These are phyloP conservation scores for Agrochola circellaris DNA, from an alignment of 2,888 invertebrate genomes.

Conservation along the genomic window DNA sequence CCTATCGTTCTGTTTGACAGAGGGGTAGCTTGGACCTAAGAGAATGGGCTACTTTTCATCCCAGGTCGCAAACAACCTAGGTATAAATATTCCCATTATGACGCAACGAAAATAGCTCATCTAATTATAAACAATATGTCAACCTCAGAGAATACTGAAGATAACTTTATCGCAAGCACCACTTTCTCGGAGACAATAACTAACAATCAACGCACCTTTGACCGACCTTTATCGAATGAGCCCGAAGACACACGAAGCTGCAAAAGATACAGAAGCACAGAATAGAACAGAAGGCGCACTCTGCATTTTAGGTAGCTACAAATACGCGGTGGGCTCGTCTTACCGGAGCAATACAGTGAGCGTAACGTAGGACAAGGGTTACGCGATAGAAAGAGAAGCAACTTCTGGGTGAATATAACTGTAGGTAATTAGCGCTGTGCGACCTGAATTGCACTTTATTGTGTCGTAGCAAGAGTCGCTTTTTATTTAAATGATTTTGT, in stretches of 20 bases:
- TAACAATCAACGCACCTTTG: slow-evolving; percentile 58
- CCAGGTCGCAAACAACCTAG: no score
- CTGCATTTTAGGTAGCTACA: no score
- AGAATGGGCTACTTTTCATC: neutral
- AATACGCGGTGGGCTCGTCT: no score
- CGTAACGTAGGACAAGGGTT: no score
- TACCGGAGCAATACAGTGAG: no score
- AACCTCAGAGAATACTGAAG: slow-evolving; percentile 46
- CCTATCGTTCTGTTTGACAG: neutral
- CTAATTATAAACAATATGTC: slow-evolving; percentile 41
- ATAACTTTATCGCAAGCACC: slow-evolving; percentile 67
- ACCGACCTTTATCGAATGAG: slow-evolving; percentile 60
- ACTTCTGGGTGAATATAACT: no score
- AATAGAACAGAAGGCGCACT: slow-evolving; percentile 7
- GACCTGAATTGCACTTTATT: no score
- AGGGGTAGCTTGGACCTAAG: neutral
- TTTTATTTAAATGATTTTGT: no score
- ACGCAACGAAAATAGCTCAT: slow-evolving; percentile 25
- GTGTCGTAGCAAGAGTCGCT: no score
- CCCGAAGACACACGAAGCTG: slow-evolving; percentile 25
- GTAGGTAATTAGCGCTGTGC: no score
- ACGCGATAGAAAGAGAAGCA: no score
- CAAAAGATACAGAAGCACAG: neutral
- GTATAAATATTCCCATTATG: neutral
- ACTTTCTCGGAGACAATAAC: slow-evolving; percentile 62